A percentile compares a stretch with the other conserved stretches of the same genome.
phyloP scores from a whole-genome alignment of 2,888 invertebrate species.

The Hyalella azteca region DNA sequence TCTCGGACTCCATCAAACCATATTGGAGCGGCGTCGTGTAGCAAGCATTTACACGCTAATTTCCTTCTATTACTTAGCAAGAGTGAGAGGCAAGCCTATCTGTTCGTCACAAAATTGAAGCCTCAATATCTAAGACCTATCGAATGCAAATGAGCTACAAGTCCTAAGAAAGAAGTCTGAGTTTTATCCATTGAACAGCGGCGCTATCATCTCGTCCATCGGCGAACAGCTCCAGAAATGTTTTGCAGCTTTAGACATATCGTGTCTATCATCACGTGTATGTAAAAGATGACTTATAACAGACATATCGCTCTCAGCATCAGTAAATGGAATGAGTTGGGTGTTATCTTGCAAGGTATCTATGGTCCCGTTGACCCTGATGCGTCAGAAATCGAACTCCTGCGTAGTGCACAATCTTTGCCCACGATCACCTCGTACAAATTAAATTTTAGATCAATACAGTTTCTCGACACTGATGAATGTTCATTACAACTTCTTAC shows the following conservation, averaged over 20 bases:
- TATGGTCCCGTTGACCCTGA: conserved; percentile 8
- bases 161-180: neutral
- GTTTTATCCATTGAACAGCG: neutral
- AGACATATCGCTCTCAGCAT: conserved; percentile 17
- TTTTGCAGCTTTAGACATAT: conserved; percentile 31
- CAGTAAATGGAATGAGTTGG: conserved; percentile 27
- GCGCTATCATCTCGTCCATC: conserved; percentile 8
- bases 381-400: conserved; percentile 20
- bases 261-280: conserved; percentile 33
- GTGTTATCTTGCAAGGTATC: conserved; percentile 23
- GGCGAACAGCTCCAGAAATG: conserved; percentile 20
- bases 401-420: neutral
- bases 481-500: conserved; percentile 16
- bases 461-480: neutral
- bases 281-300: conserved; percentile 36
- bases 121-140: conserved; percentile 30
- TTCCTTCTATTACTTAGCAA: conserved; percentile 1
- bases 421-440: neutral
- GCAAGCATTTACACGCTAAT: conserved; percentile 18
- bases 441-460: conserved; percentile 30
- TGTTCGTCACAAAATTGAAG: conserved; percentile 25
- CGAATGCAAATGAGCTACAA: conserved; percentile 26
- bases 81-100: conserved; percentile 14
- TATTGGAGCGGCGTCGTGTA: neutral
- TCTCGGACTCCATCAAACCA: neutral